Evolutionary conservation across 2,797 vertebrate genomes (phyloP).

Genomic region (Sphaeramia orbicularis): DNA sequence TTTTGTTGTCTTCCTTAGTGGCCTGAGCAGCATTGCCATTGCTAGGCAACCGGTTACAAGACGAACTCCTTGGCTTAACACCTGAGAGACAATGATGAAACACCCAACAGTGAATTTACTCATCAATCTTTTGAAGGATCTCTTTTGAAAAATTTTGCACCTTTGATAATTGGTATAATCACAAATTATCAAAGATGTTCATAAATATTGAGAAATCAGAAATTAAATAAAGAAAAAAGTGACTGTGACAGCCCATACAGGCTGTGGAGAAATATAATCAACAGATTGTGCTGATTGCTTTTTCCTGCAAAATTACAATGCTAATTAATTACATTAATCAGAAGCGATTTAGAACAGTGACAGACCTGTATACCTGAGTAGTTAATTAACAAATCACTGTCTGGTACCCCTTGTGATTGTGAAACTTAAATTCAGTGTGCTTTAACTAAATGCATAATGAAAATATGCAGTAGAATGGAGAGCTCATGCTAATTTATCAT

Average conservation of each 20-base stretch:
- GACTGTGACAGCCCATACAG: conserved; percentile 32
- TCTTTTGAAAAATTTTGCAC: conserved; percentile 23
- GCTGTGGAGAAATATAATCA: conserved; percentile 51
- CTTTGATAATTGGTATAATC: conserved; percentile 28
- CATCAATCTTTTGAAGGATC: conserved; percentile 5
- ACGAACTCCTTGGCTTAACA: conserved; percentile 89
- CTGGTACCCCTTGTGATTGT: conserved; percentile 18
- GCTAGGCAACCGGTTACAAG: conserved; percentile 93
- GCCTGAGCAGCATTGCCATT: conserved; percentile 87
- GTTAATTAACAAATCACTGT: conserved; percentile 17
- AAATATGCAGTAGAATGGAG: conserved; percentile 23
- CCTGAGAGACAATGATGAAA: conserved; percentile 88
- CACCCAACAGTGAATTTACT: conserved; percentile 69
- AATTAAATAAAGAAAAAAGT: conserved; percentile 6
- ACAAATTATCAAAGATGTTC: conserved; percentile 49
- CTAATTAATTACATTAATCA: too few species aligned
- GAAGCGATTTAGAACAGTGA: neutral
- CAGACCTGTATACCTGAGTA: neutral
- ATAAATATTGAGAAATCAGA: conserved; percentile 17
- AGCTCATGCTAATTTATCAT: conserved; percentile 40
- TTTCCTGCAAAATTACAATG: conserved; percentile 9
- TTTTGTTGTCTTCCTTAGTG: conserved; percentile 88
- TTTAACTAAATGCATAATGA: conserved; percentile 19
- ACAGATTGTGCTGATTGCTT: conserved; percentile 19
- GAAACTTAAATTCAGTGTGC: conserved; percentile 14